These are phyloP conservation scores for Pimephales promelas DNA, from an alignment of 2,113 vertebrate genomes.

Conservation along the genomic window DNA sequence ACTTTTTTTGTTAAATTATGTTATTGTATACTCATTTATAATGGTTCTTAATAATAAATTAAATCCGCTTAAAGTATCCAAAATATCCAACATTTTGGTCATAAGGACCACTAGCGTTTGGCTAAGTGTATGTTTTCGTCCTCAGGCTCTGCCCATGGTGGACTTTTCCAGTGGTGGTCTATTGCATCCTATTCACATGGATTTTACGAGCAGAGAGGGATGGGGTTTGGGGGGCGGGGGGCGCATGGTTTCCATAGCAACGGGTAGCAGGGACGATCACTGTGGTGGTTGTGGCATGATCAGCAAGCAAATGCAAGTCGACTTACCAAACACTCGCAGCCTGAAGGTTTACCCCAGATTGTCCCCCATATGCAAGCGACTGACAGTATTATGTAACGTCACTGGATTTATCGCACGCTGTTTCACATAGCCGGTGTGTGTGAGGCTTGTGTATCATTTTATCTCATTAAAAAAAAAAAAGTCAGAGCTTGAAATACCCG, in stretches of 20 bases:
- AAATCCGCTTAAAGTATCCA: too few relatives aligned
- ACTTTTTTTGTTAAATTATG: neutral
- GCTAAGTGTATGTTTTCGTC: neutral
- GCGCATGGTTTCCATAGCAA: slow-evolving; percentile 53
- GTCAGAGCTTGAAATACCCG: slow-evolving; percentile 21
- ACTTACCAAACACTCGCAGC: slow-evolving; percentile 47
- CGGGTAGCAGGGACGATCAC: slow-evolving; percentile 43
- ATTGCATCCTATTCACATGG: slow-evolving; percentile 47
- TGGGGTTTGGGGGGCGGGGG: neutral
- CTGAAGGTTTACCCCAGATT: slow-evolving; percentile 27
- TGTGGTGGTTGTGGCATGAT: slow-evolving; percentile 54
- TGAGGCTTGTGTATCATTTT: slow-evolving; percentile 8
- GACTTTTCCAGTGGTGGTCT: slow-evolving; percentile 40
- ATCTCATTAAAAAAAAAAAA: neutral
- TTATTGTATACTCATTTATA: neutral
- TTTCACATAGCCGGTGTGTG: neutral
- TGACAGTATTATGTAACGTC: slow-evolving; percentile 30
- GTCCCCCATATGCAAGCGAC: slow-evolving; percentile 23
- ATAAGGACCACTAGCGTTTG: neutral
- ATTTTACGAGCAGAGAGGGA: slow-evolving; percentile 53
- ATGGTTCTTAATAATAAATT: neutral
- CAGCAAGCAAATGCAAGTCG: slow-evolving; percentile 52
- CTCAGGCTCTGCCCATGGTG: neutral
- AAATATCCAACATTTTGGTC: neutral
- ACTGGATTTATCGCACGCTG: slow-evolving; percentile 18